phyloP scores from a whole-genome alignment of 2,113 vertebrate genomes.

The Channa maculata region DNA sequence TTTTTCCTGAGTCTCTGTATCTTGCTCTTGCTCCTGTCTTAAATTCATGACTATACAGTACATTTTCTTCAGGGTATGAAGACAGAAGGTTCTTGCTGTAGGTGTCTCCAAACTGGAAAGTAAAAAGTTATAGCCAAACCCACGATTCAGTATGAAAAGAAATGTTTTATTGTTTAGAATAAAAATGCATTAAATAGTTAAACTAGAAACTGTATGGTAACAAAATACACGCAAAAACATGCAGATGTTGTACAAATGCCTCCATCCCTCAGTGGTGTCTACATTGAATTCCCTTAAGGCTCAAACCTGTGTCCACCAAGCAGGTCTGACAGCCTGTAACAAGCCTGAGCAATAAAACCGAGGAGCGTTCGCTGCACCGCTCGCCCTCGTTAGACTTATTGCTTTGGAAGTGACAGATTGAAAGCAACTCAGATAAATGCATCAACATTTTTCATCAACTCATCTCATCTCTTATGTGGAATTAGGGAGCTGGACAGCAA shows the following conservation, averaged over 20 bases:
- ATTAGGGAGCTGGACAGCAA: no score
- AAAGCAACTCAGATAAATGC: not conserved
- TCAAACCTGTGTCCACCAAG: not conserved
- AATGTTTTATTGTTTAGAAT: no score
- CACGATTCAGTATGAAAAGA: no score
- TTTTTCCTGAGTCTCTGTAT: slow-evolving; percentile 12
- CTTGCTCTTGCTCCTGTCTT: slow-evolving; percentile 2
- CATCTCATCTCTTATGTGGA: no score
- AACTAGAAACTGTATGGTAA: no score
- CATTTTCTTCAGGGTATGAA: not conserved
- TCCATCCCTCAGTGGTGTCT: not conserved
- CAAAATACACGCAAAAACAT: no score
- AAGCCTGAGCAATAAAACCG: not conserved
- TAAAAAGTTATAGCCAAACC: not conserved
- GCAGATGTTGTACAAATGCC: no score
- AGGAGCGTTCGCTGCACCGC: not conserved
- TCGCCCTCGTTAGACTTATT: not conserved
- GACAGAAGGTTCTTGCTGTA: slow-evolving; percentile 12
- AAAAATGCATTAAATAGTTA: no score
- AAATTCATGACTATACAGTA: not conserved
- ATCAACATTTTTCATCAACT: not conserved
- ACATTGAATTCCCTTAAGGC: not conserved
- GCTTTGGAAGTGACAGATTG: not conserved
- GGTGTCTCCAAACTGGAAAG: not conserved
- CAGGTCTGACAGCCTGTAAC: no score